phyloP scores from a whole-genome alignment of 53 echinoderm and acorn worm species.

The Paelopatides confundens region DNA sequence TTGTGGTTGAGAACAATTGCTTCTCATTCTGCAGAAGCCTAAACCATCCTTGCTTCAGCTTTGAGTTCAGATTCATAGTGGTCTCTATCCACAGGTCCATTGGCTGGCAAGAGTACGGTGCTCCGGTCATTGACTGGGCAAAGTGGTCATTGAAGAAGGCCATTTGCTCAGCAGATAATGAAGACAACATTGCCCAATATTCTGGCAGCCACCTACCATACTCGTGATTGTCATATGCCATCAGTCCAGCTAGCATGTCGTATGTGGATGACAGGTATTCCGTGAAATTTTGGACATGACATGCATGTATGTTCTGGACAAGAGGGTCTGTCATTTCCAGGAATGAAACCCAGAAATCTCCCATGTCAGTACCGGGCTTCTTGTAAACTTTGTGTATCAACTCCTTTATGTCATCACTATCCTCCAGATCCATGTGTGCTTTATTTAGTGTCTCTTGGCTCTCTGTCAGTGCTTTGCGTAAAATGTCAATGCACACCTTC shows the following conservation, averaged over 20 bases:
- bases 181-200: slow-evolving; percentile 44
- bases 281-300: too few relatives aligned
- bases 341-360: too few relatives aligned
- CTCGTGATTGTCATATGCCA: slow-evolving; percentile 45
- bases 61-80: slow-evolving; percentile 60
- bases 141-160: slow-evolving; percentile 40
- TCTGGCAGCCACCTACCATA: slow-evolving; percentile 54
- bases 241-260: slow-evolving; percentile 38
- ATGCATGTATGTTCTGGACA: too few relatives aligned
- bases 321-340: too few relatives aligned
- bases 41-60: slow-evolving; percentile 55
- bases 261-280: too few relatives aligned
- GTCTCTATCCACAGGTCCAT: slow-evolving; percentile 45
- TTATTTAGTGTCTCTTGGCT: too few relatives aligned
- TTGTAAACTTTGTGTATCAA: too few relatives aligned
- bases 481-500: not conserved
- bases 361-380: too few relatives aligned
- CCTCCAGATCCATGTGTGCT: too few relatives aligned
- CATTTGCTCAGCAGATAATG: slow-evolving; percentile 26
- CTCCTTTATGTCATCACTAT: too few relatives aligned
- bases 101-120: slow-evolving; percentile 2
- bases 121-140: slow-evolving; percentile 13
- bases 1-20: slow-evolving; percentile 63
- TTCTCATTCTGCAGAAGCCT: slow-evolving; percentile 60
- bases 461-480: slow-evolving; percentile 21